phyloP scores from a whole-genome alignment of 2,797 vertebrate species.

The Spinus pinus region DNA sequence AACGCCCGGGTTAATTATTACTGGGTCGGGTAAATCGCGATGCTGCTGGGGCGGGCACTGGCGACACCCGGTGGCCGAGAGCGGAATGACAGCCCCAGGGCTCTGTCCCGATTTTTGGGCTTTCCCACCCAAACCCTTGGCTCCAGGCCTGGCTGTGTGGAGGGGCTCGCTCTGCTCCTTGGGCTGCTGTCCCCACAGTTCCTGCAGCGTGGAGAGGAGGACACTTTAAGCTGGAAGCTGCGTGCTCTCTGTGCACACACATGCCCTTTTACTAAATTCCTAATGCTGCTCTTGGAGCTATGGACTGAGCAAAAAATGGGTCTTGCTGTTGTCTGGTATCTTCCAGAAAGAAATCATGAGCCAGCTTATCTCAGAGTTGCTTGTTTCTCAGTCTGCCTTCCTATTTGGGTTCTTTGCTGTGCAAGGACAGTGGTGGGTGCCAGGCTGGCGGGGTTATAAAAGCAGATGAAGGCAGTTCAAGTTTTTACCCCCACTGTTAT shows the following conservation, averaged over 20 bases:
- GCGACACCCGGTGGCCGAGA: constrained; percentile 23
- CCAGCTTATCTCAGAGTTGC: background rate
- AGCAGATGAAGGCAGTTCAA: background rate
- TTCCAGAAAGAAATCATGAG: background rate
- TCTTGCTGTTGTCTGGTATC: background rate
- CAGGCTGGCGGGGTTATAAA: background rate
- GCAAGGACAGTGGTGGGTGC: background rate
- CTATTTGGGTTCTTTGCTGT: background rate
- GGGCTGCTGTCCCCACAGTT: fast-evolving
- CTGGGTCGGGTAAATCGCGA: fast-evolving
- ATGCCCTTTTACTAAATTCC: fast-evolving
- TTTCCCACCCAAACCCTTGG: background rate
- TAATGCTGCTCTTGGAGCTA: background rate
- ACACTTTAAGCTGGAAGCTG: fast-evolving
- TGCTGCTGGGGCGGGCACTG: background rate
- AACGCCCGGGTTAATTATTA: fast-evolving
- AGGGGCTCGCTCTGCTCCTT: too few relatives aligned
- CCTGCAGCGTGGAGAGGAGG: background rate
- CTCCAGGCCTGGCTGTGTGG: too few relatives aligned
- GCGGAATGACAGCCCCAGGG: background rate
- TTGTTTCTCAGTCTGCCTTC: constrained; percentile 3
- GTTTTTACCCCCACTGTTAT: background rate
- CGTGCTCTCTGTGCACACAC: fast-evolving
- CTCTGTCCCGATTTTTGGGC: fast-evolving
- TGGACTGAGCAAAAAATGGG: background rate